Percentiles rank a stretch among this genome's conserved stretches.
These are phyloP conservation scores for Patella caerulea DNA, from an alignment of 2,888 invertebrate genomes.

Conservation along the genomic window DNA sequence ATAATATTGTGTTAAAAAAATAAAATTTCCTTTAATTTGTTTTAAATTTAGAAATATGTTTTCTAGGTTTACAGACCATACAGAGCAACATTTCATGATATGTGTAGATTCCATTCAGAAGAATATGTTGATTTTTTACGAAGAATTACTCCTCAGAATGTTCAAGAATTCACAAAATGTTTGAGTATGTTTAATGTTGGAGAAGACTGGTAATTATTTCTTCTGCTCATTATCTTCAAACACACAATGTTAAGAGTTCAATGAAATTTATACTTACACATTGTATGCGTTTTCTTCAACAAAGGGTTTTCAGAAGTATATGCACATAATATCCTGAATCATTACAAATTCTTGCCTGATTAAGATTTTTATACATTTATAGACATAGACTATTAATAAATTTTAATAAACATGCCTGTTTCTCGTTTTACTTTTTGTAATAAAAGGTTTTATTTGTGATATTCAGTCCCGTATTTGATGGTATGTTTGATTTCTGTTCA, in stretches of 20 bases:
- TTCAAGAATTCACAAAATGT: conserved; percentile 92
- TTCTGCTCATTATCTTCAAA: too few species aligned
- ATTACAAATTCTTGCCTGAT: background rate
- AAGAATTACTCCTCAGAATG: conserved; percentile 94
- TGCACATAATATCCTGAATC: background rate
- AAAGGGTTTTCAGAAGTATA: background rate
- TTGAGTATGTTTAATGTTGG: conserved; percentile 96
- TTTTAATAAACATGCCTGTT: conserved; percentile 10
- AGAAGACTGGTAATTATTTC: conserved; percentile 83
- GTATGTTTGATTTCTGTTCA: conserved; percentile 97
- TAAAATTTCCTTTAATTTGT: too few species aligned
- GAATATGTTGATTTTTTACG: conserved; percentile 98
- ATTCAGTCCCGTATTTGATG: conserved; percentile 80
- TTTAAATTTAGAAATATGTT: conserved; percentile 2
- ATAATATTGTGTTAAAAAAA: too few species aligned
- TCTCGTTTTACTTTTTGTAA: background rate
- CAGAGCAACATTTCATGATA: conserved; percentile 93
- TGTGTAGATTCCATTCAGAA: conserved; percentile 97
- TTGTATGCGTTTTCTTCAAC: too few species aligned
- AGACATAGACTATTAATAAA: background rate
- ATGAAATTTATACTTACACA: too few species aligned
- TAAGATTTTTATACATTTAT: background rate
- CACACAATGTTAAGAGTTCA: too few species aligned
- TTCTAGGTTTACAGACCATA: conserved; percentile 92
- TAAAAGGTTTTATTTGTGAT: conserved; percentile 16